Percentiles rank a stretch among this genome's conserved stretches.
Conservation (phyloP, 2,888 invertebrate genomes). For the Dimorphilus gyrociliatus region DNA sequence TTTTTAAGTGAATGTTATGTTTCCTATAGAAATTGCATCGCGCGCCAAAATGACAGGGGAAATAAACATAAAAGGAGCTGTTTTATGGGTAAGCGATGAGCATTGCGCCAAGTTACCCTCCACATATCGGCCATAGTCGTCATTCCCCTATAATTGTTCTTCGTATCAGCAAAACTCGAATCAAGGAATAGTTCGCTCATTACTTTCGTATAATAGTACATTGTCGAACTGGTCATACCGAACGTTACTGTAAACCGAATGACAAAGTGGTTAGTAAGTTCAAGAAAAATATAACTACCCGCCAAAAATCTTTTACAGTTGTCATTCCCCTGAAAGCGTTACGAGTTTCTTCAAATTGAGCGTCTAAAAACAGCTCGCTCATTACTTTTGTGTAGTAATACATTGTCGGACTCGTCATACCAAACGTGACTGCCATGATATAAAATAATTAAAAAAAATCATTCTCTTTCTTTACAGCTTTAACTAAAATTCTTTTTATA, state of each 20-base stretch:
- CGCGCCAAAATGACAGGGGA: no score
- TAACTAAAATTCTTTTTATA: no score
- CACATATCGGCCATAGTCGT: slow-evolving; percentile 44
- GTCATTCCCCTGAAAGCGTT: slow-evolving; percentile 23
- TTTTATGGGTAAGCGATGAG: no score
- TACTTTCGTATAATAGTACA: slow-evolving; percentile 47
- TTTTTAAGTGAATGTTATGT: no score
- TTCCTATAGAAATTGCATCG: no score
- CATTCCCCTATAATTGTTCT: slow-evolving; percentile 24
- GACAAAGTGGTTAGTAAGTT: no score
- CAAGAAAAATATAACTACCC: slow-evolving; percentile 30
- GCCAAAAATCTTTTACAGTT: slow-evolving; percentile 45
- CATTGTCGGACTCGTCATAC: slow-evolving; percentile 43
- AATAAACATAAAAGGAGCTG: no score
- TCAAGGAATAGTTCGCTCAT: slow-evolving; percentile 45
- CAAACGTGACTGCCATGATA: slow-evolving; percentile 41
- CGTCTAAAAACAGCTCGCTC: slow-evolving; percentile 43
- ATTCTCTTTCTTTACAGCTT: no score
- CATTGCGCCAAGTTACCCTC: slow-evolving; percentile 43
- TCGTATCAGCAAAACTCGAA: slow-evolving; percentile 29
- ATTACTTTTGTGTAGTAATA: slow-evolving; percentile 48
- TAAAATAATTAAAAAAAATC: neutral
- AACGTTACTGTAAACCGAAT: slow-evolving; percentile 41
- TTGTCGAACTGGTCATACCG: slow-evolving; percentile 44
- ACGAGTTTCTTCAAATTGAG: slow-evolving; percentile 25